Evolutionary conservation across 2,797 vertebrate genomes (phyloP), one percentile per base, ranked within the genome.

Genomic region (Lacerta agilis): DNA sequence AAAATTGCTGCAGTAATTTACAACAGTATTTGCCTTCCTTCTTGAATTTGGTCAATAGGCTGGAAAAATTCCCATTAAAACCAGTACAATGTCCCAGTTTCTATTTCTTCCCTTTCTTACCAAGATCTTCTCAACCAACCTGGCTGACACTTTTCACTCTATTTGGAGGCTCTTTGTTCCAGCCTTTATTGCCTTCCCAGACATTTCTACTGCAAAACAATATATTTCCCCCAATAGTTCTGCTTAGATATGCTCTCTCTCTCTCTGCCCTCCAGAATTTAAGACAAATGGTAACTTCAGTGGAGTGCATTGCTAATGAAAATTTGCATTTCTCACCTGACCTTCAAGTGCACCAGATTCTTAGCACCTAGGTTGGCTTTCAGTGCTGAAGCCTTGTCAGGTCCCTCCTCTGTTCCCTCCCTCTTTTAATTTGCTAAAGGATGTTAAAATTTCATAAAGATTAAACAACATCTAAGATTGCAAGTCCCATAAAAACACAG

Each of bases 371-470:
- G 5, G 5, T 27, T 3, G 7, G 25, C 8, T 23, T 1, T 2
- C 1, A 61, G 9, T 72, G 49, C 64, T 82, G 58, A 79, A 29
- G 2, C 27, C 17, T 80, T 66, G 18, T 49, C 27, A 87, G 77
- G 43, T 76, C 10, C 76, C 78, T 66, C 18, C 38, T 89, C 58
- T 8, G 1, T 78, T 8, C 81, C 64, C 10, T 1, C 7, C 76
- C 33, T 8, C 86, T 90, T 86, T 87, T 81, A 85, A 79, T 38
- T 17, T 67, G 5, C 86, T 61, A 77, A 91, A 86, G 82, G 85
- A 91, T 84, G 92, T 86, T 86, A 33, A 69, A 94, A 87, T 92
- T 95, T 90, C 83, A 90, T 88, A 89, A 87, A 87, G 86, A 93
- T 87, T 94, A 93, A 93, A 90, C 86, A 95, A 90, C 79, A 89